These are phyloP conservation scores for Eptatretus burgeri DNA, from an alignment of 2,113 vertebrate species.

Conservation along the genomic window DNA sequence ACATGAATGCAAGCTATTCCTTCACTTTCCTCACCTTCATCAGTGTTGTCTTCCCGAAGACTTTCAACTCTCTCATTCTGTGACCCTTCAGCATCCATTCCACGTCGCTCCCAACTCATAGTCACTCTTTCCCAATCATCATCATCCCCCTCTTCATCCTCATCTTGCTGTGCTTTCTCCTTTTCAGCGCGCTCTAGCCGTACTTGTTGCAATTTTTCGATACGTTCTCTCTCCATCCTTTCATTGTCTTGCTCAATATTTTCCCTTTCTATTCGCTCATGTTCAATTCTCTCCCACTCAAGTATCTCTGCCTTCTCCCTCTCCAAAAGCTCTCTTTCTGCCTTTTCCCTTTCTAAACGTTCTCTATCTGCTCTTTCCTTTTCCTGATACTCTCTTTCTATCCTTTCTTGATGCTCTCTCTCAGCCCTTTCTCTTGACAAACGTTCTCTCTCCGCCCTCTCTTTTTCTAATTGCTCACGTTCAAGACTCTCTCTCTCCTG, in stretches of 20 bases:
- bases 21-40: no score
- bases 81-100: no score
- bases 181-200: no score
- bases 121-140: no score
- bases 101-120: no score
- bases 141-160: no score
- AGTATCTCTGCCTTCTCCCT: background rate
- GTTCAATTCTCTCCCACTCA: background rate
- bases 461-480: conserved; percentile 26
- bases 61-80: no score
- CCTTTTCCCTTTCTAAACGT: background rate
- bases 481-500: conserved; percentile 32
- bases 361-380: background rate
- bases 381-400: conserved; percentile 1
- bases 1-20: no score
- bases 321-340: background rate
- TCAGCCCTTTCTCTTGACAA: conserved; percentile 20
- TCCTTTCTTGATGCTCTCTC: conserved; percentile 10
- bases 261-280: background rate
- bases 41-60: no score
- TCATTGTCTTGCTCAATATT: background rate
- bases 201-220: background rate
- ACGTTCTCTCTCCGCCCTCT: conserved; percentile 29
- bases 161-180: no score
- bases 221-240: conserved; percentile 1